Percentiles rank a stretch among this genome's conserved stretches.
Evolutionary conservation across 2,797 vertebrate species (phyloP).

Genomic region (Acrossocheilus fasciatus): DNA sequence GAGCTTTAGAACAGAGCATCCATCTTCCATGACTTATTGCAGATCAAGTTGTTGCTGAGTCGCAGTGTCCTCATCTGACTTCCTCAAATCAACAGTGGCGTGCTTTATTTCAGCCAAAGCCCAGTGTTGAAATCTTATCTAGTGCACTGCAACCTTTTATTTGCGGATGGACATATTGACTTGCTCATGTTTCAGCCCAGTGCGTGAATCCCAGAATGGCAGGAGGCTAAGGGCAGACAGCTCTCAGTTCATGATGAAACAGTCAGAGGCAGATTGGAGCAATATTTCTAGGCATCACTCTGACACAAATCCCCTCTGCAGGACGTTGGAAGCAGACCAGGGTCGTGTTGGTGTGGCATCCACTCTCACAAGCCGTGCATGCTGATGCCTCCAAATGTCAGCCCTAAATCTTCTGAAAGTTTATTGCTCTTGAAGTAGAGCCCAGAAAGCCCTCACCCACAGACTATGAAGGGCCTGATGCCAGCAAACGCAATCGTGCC

Average conservation of each 20-base stretch:
- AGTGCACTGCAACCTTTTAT: slow-evolving; percentile 38
- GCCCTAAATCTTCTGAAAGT: slow-evolving; percentile 63
- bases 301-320: slow-evolving; percentile 58
- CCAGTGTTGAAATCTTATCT: slow-evolving; percentile 38
- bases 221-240: slow-evolving; percentile 39
- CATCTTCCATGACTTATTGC: slow-evolving; percentile 26
- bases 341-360: slow-evolving; percentile 56
- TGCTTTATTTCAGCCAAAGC: slow-evolving; percentile 36
- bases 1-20: neutral
- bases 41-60: slow-evolving; percentile 37
- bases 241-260: slow-evolving; percentile 49
- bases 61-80: slow-evolving; percentile 21
- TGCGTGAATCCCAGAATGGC: slow-evolving; percentile 33
- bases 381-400: slow-evolving; percentile 64
- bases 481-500: slow-evolving; percentile 48
- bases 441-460: slow-evolving; percentile 65
- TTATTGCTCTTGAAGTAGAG: slow-evolving; percentile 64
- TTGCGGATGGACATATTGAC: slow-evolving; percentile 33
- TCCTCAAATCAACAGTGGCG: slow-evolving; percentile 12
- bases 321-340: slow-evolving; percentile 66
- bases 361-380: slow-evolving; percentile 46
- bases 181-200: slow-evolving; percentile 33
- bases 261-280: slow-evolving; percentile 45
- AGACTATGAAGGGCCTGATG: slow-evolving; percentile 48
- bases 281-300: slow-evolving; percentile 52